phyloP scores from a whole-genome alignment of 1,140 invertebrate genomes.

The Listronotus bonariensis region DNA sequence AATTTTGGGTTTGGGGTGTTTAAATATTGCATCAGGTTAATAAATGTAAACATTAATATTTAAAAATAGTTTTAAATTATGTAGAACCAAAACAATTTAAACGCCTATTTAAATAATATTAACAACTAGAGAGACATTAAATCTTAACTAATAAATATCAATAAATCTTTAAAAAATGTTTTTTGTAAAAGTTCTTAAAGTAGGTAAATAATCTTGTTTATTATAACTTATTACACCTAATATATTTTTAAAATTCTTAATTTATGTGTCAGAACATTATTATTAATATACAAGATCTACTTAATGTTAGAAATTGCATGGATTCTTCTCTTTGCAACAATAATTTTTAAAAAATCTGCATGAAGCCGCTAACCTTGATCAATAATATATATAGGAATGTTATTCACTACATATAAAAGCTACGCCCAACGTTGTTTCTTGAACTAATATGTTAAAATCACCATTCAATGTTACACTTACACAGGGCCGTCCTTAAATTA shows the following conservation, averaged over 20 bases:
- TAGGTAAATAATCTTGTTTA: no score
- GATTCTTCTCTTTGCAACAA: not conserved
- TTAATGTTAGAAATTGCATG: conserved; percentile 7
- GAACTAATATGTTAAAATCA: conserved; percentile 8
- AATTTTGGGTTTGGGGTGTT: conserved; percentile 6
- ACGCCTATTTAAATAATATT: no score
- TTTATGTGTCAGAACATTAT: no score
- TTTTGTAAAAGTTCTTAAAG: no score
- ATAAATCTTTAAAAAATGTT: no score
- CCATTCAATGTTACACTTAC: conserved; percentile 1
- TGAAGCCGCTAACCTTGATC: conserved; percentile 16
- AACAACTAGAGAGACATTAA: no score
- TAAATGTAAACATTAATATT: no score
- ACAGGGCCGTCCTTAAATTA: not conserved
- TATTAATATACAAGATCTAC: not conserved
- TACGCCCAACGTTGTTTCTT: conserved; percentile 15
- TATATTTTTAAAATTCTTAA: no score
- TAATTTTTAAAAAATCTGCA: conserved; percentile 2
- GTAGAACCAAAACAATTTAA: no score
- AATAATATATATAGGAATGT: conserved; percentile 14
- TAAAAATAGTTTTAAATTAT: no score
- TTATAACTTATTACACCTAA: no score
- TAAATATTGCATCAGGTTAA: conserved; percentile 15
- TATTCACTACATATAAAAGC: conserved; percentile 5
- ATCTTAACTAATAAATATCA: no score